Evolutionary conservation across 2,113 vertebrate genomes (phyloP).

Genomic region (Alosa alosa): DNA sequence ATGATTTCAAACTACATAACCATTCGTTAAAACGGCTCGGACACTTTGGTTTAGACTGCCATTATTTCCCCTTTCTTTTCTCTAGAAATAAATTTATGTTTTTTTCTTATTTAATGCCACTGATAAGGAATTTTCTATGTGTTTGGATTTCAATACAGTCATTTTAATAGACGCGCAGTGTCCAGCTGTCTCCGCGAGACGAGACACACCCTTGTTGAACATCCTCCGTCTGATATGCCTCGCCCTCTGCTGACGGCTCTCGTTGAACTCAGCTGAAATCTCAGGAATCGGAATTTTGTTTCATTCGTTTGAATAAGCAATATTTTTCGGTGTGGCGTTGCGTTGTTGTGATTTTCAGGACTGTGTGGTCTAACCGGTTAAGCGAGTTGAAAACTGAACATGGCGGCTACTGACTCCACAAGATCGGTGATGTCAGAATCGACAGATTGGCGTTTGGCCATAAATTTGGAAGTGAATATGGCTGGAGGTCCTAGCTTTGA

Average conservation of each 20-base stretch:
- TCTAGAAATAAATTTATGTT: neutral
- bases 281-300: neutral
- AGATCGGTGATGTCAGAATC: slow-evolving; percentile 6
- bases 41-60: neutral
- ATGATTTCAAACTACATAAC: neutral
- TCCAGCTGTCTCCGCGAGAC: neutral
- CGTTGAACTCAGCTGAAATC: neutral
- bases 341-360: neutral
- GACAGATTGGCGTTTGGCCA: slow-evolving; percentile 12
- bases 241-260: neutral
- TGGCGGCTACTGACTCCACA: neutral
- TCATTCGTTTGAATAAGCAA: neutral
- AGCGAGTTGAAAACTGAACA: slow-evolving; percentile 1
- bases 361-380: neutral
- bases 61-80: neutral
- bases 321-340: neutral
- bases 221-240: neutral
- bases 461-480: neutral
- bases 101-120: neutral
- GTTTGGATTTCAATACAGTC: neutral
- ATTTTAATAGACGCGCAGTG: neutral
- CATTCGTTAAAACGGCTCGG: neutral
- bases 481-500: neutral
- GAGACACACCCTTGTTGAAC: slow-evolving; percentile 13
- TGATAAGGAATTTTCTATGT: neutral